Evolutionary conservation across 1,140 invertebrate species (phyloP).

Genomic region (Zaprionus vittiger): DNA sequence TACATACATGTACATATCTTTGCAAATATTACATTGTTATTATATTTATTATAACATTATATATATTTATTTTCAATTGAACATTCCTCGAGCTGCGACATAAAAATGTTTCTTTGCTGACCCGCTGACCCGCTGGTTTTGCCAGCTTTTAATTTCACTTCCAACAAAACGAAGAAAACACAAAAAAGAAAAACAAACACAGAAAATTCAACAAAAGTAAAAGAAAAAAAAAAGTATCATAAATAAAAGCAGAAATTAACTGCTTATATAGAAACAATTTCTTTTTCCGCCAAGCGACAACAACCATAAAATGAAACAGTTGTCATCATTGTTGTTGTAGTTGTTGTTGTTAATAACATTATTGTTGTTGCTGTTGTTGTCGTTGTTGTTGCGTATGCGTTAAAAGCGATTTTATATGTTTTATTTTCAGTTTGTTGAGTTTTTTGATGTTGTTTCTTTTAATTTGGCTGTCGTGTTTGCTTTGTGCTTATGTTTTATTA

Average conservation of each 20-base stretch:
- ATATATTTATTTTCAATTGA: too few species aligned
- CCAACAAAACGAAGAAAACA: constrained; percentile 41
- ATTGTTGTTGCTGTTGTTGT: constrained; percentile 8
- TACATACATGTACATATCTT: too few species aligned
- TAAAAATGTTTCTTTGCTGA: not conserved
- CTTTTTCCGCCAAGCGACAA: constrained; percentile 37
- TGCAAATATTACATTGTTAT: too few species aligned
- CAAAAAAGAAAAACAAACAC: not conserved
- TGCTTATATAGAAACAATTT: constrained; percentile 52
- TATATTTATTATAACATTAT: not conserved
- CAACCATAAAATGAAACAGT: constrained; percentile 37
- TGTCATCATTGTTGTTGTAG: constrained; percentile 22
- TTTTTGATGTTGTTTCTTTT: constrained; percentile 38
- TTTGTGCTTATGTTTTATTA: constrained; percentile 36
- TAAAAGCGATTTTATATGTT: constrained; percentile 28
- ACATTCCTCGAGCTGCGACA: too few species aligned
- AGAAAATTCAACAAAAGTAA: constrained; percentile 11
- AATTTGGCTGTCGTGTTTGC: constrained; percentile 25
- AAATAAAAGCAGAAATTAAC: constrained; percentile 58
- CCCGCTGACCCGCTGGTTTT: constrained; percentile 6
- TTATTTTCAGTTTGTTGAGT: constrained; percentile 22
- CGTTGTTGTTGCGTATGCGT: constrained; percentile 32
- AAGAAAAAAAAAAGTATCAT: constrained; percentile 19
- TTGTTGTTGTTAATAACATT: not conserved
- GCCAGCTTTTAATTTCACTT: constrained; percentile 62